A percentile compares a stretch with the other conserved stretches of the same genome.
Evolutionary conservation across 2,113 vertebrate species (phyloP).

Genomic region (Vidua chalybeata): DNA sequence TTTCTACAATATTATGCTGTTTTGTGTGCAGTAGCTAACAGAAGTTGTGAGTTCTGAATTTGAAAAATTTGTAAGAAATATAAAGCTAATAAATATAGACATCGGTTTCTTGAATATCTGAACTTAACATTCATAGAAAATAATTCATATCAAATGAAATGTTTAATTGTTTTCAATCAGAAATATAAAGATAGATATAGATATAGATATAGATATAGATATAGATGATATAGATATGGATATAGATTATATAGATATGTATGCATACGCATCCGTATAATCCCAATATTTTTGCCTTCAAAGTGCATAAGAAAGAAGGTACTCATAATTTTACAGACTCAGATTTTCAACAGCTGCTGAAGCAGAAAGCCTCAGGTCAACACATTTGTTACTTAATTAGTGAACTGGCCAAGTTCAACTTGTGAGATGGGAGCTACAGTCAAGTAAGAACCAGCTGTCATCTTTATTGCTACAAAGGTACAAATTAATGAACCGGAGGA

Average conservation of each 20-base stretch:
- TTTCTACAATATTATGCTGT: background rate
- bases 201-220: background rate
- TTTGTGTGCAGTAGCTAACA: background rate
- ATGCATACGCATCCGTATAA: no score
- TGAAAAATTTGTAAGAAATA: background rate
- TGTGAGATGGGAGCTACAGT: background rate
- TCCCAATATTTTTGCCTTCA: background rate
- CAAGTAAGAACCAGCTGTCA: background rate
- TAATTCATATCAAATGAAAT: background rate
- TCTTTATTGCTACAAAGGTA: background rate
- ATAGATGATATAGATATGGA: no score
- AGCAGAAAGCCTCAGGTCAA: background rate
- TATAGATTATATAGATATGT: no score
- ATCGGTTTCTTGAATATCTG: background rate
- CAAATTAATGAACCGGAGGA: background rate
- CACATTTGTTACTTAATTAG: background rate
- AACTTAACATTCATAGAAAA: background rate
- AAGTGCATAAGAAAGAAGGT: background rate
- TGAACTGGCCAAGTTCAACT: background rate
- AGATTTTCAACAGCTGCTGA: background rate
- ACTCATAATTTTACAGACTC: background rate
- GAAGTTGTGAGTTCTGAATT: background rate
- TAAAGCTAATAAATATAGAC: background rate
- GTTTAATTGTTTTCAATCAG: background rate
- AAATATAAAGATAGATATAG: background rate